Evolutionary conservation across 2,888 invertebrate species (phyloP).

Genomic region (Callimorpha dominula): DNA sequence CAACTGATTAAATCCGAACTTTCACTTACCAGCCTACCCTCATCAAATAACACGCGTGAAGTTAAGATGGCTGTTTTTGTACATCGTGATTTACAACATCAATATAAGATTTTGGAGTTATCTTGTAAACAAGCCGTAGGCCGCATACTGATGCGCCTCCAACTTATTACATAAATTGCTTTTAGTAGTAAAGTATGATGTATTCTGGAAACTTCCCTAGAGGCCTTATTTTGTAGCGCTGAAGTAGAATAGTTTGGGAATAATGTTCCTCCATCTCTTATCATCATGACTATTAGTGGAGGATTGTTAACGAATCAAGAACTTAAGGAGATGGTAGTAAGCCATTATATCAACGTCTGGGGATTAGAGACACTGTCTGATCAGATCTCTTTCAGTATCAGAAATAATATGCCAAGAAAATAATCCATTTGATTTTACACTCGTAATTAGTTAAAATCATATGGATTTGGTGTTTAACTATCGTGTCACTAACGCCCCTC

Average conservation of each 20-base stretch:
- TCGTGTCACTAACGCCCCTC: too few species aligned
- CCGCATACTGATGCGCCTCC: slow-evolving; percentile 45
- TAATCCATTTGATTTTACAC: too few species aligned
- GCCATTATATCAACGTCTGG: background rate
- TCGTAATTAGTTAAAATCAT: too few species aligned
- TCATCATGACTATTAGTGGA: background rate
- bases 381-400: too few species aligned
- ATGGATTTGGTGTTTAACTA: too few species aligned
- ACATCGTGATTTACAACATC: slow-evolving; percentile 45
- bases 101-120: slow-evolving; percentile 44
- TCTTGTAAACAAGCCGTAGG: slow-evolving; percentile 43
- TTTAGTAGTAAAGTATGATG: slow-evolving; percentile 32
- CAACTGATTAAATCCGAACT: background rate
- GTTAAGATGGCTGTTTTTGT: slow-evolving; percentile 4
- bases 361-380: too few species aligned
- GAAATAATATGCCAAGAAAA: too few species aligned
- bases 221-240: slow-evolving; percentile 18
- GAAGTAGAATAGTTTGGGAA: slow-evolving; percentile 11
- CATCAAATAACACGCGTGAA: slow-evolving; percentile 9
- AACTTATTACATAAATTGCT: slow-evolving; percentile 43
- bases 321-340: background rate
- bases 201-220: slow-evolving; percentile 24
- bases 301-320: background rate
- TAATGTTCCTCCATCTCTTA: background rate
- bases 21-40: slow-evolving; percentile 12